These are phyloP conservation scores for Phania funesta DNA, from an alignment of 2,888 invertebrate species.

Conservation along the genomic window DNA sequence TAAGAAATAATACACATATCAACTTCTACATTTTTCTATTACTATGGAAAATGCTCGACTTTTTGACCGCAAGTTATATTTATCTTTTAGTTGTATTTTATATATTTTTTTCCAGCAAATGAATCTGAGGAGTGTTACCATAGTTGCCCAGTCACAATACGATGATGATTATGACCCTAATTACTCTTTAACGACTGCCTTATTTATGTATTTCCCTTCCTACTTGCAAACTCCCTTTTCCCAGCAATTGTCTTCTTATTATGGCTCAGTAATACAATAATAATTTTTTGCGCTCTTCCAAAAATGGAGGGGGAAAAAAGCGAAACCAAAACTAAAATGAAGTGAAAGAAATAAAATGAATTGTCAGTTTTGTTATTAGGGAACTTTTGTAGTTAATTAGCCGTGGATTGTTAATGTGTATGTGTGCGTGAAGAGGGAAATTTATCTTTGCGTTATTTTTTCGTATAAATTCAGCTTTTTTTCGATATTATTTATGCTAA, in stretches of 20 bases:
- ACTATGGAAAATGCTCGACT: background rate
- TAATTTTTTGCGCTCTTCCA: background rate
- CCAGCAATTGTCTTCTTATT: conserved; percentile 20
- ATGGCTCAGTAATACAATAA: conserved; percentile 41
- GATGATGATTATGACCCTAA: conserved; percentile 59
- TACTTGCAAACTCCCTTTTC: conserved; percentile 14
- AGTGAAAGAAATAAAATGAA: conserved; percentile 1
- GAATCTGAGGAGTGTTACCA: background rate
- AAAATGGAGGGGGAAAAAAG: background rate
- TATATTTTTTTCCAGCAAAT: background rate
- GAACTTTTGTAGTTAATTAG: conserved; percentile 54
- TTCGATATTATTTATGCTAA: too few species aligned
- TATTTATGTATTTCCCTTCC: conserved; percentile 46
- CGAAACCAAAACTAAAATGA: conserved; percentile 1
- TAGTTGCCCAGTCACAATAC: conserved; percentile 51
- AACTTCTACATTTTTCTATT: too few species aligned
- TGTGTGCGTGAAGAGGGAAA: background rate
- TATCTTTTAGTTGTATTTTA: conserved; percentile 11
- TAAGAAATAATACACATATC: too few species aligned
- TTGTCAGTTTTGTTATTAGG: conserved; percentile 34
- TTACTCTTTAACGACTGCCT: conserved; percentile 64
- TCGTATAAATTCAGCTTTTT: too few species aligned
- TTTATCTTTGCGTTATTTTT: background rate
- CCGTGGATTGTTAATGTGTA: conserved; percentile 30
- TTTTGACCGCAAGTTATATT: conserved; percentile 4